These are phyloP conservation scores for Rhea pennata DNA, from an alignment of 2,113 vertebrate genomes.

Conservation along the genomic window DNA sequence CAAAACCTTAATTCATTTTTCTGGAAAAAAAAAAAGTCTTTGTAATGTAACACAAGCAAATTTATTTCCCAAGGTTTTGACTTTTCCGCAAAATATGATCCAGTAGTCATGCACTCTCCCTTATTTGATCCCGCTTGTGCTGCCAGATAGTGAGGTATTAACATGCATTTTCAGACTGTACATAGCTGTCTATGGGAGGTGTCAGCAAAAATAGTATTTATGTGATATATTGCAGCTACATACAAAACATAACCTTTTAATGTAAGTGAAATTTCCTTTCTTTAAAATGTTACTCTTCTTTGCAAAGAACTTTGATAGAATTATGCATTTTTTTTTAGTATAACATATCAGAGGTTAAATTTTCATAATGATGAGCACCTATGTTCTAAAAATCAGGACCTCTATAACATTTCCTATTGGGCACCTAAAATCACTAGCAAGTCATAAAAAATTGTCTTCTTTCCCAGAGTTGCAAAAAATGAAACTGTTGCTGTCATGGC, in stretches of 20 bases:
- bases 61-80: not conserved
- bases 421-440: not conserved
- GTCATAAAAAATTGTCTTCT: not conserved
- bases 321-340: not conserved
- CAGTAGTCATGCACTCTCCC: not conserved
- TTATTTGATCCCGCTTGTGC: not conserved
- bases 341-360: not conserved
- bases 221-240: not conserved
- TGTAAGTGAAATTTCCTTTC: not conserved
- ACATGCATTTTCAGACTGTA: not conserved
- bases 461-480: not conserved
- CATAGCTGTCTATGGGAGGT: not conserved
- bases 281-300: not conserved
- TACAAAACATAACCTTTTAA: not conserved
- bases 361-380: not conserved
- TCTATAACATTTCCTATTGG: not conserved
- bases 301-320: not conserved
- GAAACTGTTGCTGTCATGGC: not conserved
- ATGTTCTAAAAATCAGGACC: not conserved
- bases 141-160: not conserved
- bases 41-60: accelerated
- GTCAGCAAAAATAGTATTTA: not conserved
- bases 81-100: not conserved
- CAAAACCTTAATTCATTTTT: not conserved
- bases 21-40: not conserved